Conservation (phyloP, 2,888 invertebrate species). For the Mylabris sibirica region DNA sequence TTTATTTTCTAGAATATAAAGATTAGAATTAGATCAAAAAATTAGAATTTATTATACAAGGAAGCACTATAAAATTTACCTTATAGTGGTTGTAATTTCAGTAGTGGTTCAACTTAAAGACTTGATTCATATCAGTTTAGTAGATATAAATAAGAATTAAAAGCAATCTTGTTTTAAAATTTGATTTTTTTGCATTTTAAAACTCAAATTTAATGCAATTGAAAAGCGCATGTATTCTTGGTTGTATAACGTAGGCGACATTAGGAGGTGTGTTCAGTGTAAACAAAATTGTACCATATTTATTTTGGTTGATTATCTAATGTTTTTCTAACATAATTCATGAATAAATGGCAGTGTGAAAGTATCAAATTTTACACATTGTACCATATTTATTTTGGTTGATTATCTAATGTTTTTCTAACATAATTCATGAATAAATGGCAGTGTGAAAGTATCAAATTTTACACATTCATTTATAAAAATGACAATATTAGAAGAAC, state of each 20-base stretch:
- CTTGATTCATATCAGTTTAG: too few species aligned
- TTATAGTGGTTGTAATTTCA: too few species aligned
- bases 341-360: conserved; percentile 19
- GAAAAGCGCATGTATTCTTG: conserved; percentile 19
- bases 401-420: conserved; percentile 21
- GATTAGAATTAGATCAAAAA: too few species aligned
- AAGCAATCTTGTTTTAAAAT: too few species aligned
- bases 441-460: not conserved
- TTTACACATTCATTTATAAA: not conserved
- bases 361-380: conserved; percentile 9
- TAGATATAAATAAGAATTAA: too few species aligned
- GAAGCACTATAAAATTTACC: too few species aligned
- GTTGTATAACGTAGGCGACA: conserved; percentile 16
- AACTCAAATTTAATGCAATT: too few species aligned
- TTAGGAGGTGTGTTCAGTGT: conserved; percentile 20
- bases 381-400: conserved; percentile 32
- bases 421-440: conserved; percentile 16
- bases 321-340: conserved; percentile 12
- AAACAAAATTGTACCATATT: conserved; percentile 26
- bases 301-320: conserved; percentile 30
- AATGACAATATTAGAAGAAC: conserved; percentile 28
- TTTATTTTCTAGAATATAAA: too few species aligned
- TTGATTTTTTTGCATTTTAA: too few species aligned
- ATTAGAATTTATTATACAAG: too few species aligned
- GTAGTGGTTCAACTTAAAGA: too few species aligned